Conservation (phyloP, 1,140 invertebrate genomes). For the Caenorhabditis tropicalis region DNA sequence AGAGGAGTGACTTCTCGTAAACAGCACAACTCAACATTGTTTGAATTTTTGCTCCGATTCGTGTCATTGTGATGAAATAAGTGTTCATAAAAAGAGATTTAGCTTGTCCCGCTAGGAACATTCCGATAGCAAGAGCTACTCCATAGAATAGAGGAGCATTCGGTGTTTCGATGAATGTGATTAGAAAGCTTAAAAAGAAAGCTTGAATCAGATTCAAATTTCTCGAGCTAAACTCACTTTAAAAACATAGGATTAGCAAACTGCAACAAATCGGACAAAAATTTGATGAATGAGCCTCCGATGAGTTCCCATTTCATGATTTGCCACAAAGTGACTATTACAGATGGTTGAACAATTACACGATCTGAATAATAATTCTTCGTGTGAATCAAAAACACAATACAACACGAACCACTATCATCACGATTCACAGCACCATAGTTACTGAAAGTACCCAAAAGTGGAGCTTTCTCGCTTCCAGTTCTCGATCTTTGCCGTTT, state of each 20-base stretch:
- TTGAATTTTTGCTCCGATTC: slow-evolving; percentile 51
- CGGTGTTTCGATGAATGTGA: slow-evolving; percentile 58
- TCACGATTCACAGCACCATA: slow-evolving; percentile 23
- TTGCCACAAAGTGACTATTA: slow-evolving; percentile 47
- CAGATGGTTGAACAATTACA: slow-evolving; percentile 46
- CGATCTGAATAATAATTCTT: background rate
- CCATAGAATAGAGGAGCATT: slow-evolving; percentile 53
- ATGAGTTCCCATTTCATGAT: slow-evolving; percentile 57
- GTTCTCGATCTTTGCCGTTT: background rate
- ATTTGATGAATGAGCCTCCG: slow-evolving; percentile 50
- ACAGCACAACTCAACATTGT: slow-evolving; percentile 58
- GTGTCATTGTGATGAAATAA: slow-evolving; percentile 53
- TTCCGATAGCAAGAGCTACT: slow-evolving; percentile 33
- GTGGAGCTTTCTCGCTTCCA: slow-evolving; percentile 1
- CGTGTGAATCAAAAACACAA: background rate
- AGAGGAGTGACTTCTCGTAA: slow-evolving; percentile 52
- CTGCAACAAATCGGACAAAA: slow-evolving; percentile 56
- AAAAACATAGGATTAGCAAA: slow-evolving; percentile 58
- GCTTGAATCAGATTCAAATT: background rate
- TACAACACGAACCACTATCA: background rate
- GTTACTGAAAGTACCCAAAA: slow-evolving; percentile 23
- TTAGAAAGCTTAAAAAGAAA: slow-evolving; percentile 53
- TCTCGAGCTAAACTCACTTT: slow-evolving; percentile 32
- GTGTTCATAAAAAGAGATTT: slow-evolving; percentile 56
- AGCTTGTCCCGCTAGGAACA: slow-evolving; percentile 55